A percentile compares a stretch with the other conserved stretches of the same genome.
Evolutionary conservation across 2,888 invertebrate genomes (phyloP).

Genomic region (Julus scandinavius): DNA sequence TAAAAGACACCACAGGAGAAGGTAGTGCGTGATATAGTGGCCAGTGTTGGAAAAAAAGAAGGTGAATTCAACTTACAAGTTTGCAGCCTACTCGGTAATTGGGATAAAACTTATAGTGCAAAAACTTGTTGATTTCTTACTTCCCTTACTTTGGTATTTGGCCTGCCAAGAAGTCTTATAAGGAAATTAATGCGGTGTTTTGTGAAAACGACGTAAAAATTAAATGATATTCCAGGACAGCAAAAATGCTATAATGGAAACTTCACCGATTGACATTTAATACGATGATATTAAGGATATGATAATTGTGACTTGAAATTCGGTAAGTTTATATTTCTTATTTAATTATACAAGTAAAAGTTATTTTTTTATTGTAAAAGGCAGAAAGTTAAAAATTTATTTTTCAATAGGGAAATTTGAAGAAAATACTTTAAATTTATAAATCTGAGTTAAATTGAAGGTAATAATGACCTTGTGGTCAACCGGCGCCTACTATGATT

Average conservation of each 20-base stretch:
- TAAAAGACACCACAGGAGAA: neutral
- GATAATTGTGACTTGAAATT: neutral
- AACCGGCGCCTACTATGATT: too few relatives aligned
- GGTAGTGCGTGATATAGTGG: neutral
- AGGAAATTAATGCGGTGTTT: constrained; percentile 14
- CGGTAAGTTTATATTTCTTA: neutral
- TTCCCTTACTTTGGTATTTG: neutral
- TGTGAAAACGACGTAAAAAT: neutral
- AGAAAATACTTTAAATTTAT: too few relatives aligned
- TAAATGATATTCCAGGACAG: neutral
- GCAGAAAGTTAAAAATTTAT: too few relatives aligned
- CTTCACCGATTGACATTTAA: neutral
- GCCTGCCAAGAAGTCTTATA: neutral
- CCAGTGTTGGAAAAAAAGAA: neutral
- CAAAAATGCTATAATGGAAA: neutral
- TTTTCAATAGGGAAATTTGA: too few relatives aligned
- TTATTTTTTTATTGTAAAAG: too few relatives aligned
- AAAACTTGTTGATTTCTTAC: neutral
- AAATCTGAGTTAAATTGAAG: too few relatives aligned
- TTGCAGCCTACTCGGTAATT: neutral
- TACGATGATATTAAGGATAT: constrained; percentile 38
- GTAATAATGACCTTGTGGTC: too few relatives aligned
- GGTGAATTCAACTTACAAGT: neutral
- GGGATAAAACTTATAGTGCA: neutral
- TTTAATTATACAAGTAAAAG: too few relatives aligned